These are phyloP conservation scores for Montipora sp. DNA, from an alignment of 64 coral and sea anemone genomes.

Conservation along the genomic window DNA sequence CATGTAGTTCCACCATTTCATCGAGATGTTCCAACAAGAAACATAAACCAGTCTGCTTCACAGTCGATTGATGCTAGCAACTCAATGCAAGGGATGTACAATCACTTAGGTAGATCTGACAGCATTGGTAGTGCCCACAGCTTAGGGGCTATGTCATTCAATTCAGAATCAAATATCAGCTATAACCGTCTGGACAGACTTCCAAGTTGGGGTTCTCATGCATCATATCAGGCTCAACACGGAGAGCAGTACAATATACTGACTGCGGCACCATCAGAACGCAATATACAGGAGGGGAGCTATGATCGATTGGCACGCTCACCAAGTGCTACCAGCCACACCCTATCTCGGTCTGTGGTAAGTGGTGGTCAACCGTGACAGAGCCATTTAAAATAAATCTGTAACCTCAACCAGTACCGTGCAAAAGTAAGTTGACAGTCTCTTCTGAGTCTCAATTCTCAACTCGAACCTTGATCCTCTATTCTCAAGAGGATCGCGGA, in stretches of 20 bases:
- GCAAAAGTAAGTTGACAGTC: too few species aligned
- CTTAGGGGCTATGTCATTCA: conserved; percentile 65
- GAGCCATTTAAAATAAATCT: not conserved
- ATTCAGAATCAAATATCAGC: conserved; percentile 52
- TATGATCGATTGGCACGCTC: conserved; percentile 48
- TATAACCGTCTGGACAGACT: conserved; percentile 76
- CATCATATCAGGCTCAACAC: not conserved
- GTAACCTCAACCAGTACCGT: too few species aligned
- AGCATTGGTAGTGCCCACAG: conserved; percentile 85
- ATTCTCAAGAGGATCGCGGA: too few species aligned
- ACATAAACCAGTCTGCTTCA: conserved; percentile 59
- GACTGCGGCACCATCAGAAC: conserved; percentile 60
- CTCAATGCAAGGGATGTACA: conserved; percentile 51
- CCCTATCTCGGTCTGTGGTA: conserved; percentile 9
- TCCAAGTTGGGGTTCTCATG: conserved; percentile 76
- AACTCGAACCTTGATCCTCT: too few species aligned
- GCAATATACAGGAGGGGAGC: conserved; percentile 59
- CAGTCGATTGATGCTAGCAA: conserved; percentile 27
- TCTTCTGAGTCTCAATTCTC: too few species aligned
- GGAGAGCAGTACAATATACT: conserved; percentile 72
- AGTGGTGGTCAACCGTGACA: not conserved
- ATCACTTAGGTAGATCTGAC: conserved; percentile 76
- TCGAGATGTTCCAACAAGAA: conserved; percentile 34
- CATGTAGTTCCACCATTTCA: not conserved
- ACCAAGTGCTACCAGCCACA: conserved; percentile 33